A percentile compares a stretch with the other conserved stretches of the same genome.
Conservation (phyloP, 2,113 vertebrate species). For the Engystomops pustulosus region DNA sequence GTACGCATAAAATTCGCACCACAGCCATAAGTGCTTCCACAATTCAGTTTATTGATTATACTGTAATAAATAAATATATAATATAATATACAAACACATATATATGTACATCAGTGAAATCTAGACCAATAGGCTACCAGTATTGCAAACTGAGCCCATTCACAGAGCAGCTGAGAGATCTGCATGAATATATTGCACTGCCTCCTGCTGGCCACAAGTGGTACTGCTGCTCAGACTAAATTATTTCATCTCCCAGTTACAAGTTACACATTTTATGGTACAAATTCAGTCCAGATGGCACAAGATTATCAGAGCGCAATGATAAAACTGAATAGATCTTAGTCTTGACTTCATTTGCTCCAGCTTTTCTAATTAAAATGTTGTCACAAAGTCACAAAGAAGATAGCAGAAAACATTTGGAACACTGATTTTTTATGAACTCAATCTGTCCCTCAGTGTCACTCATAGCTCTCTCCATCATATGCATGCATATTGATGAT, state of each 20-base stretch:
- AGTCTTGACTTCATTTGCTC: background rate
- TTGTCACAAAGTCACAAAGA: background rate
- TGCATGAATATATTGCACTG: too few species aligned
- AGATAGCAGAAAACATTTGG: background rate
- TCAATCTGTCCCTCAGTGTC: slow-evolving; percentile 28
- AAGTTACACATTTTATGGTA: background rate
- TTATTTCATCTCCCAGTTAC: too few species aligned
- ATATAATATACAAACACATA: too few species aligned
- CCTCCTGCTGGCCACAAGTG: background rate
- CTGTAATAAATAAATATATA: too few species aligned
- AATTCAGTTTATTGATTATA: too few species aligned
- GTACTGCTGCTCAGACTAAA: background rate
- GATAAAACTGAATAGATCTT: background rate
- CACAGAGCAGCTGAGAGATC: too few species aligned
- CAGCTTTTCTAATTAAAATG: background rate
- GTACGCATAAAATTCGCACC: too few species aligned
- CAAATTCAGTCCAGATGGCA: background rate
- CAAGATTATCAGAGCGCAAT: background rate
- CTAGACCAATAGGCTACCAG: too few species aligned
- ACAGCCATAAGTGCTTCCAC: too few species aligned
- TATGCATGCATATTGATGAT: slow-evolving; percentile 32
- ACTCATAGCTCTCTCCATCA: background rate
- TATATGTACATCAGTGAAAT: too few species aligned
- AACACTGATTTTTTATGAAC: slow-evolving; percentile 10
- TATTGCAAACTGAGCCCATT: too few species aligned